Percentiles rank a stretch among this genome's conserved stretches.
Conservation (phyloP, 2,888 invertebrate species). For the Dorcus hopei region DNA sequence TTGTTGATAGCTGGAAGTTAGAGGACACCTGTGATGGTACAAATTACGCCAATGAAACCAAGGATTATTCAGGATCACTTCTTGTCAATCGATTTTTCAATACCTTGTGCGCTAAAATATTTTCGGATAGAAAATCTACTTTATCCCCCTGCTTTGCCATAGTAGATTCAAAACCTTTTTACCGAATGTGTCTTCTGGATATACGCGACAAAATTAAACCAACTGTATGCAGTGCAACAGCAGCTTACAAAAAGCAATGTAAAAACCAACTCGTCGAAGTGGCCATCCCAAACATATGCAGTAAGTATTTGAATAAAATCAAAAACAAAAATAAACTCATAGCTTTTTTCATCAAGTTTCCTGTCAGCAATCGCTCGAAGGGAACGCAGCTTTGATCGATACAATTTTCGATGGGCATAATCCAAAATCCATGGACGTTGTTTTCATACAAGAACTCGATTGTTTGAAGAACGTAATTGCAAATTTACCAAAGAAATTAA, state of each 20-base stretch:
- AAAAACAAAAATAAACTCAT: too few species aligned
- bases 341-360: too few species aligned
- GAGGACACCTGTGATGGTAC: conserved; percentile 11
- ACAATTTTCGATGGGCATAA: conserved; percentile 59
- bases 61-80: conserved; percentile 9
- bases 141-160: conserved; percentile 62
- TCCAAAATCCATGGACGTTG: conserved; percentile 71
- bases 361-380: too few species aligned
- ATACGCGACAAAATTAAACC: conserved; percentile 37
- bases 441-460: conserved; percentile 79
- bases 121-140: conserved; percentile 60
- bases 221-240: conserved; percentile 67
- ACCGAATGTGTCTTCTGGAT: conserved; percentile 55
- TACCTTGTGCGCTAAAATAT: conserved; percentile 58
- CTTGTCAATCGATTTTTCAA: conserved; percentile 26
- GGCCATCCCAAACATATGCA: conserved; percentile 70
- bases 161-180: conserved; percentile 60
- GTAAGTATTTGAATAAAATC: conserved; percentile 55
- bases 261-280: conserved; percentile 63
- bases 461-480: conserved; percentile 66
- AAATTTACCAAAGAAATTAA: conserved; percentile 63
- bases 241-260: conserved; percentile 75
- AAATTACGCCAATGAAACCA: conserved; percentile 6
- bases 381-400: too few species aligned
- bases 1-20: conserved; percentile 58